These are phyloP conservation scores for Phylloscopus trochiloides DNA, from an alignment of 2,113 vertebrate genomes.

Conservation along the genomic window DNA sequence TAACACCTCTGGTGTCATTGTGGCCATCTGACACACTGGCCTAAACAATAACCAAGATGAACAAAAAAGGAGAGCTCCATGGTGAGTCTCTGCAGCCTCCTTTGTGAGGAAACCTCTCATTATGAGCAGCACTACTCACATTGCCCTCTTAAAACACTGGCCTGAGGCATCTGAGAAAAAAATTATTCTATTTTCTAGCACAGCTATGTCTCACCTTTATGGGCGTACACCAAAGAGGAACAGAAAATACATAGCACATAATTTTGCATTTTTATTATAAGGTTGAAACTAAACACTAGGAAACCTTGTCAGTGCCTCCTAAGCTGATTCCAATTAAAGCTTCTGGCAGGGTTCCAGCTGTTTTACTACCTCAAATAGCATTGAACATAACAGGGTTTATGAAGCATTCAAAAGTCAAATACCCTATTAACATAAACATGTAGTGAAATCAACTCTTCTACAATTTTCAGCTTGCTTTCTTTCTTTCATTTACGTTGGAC, in stretches of 20 bases:
- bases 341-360: constrained; percentile 82
- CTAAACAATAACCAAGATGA: constrained; percentile 23
- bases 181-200: constrained; percentile 50
- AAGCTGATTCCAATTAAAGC: constrained; percentile 85
- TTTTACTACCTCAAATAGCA: constrained; percentile 82
- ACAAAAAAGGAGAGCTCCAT: not conserved
- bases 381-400: constrained; percentile 83
- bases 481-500: constrained; percentile 67
- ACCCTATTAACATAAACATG: constrained; percentile 86
- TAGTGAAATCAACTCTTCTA: constrained; percentile 79
- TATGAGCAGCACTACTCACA: not conserved
- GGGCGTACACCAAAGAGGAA: constrained; percentile 53
- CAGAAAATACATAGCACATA: constrained; percentile 72
- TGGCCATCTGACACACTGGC: not conserved
- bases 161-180: constrained; percentile 28
- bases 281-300: constrained; percentile 78
- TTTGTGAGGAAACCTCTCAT: constrained; percentile 20
- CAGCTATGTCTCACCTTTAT: constrained; percentile 70
- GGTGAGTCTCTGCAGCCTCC: not conserved
- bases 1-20: not conserved
- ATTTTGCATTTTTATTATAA: constrained; percentile 80
- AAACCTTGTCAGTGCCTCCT: constrained; percentile 81
- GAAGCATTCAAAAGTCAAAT: constrained; percentile 88
- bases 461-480: constrained; percentile 77
- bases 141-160: constrained; percentile 3